Conservation (phyloP, 53 echinoderm and acorn worm genomes). For the Astropecten irregularis region DNA sequence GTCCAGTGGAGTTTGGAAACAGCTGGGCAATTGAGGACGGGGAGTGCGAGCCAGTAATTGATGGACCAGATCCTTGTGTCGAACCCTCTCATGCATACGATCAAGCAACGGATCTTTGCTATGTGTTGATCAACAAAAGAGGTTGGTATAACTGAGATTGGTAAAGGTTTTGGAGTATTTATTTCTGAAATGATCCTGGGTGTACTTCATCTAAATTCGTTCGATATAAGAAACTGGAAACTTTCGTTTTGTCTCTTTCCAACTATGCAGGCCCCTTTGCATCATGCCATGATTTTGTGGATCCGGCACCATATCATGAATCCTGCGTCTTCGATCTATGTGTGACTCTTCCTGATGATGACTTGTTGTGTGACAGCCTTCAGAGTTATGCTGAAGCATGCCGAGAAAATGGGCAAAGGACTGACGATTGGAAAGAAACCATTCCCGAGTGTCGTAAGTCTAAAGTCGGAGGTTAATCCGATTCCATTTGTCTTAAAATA, state of each 20-base stretch:
- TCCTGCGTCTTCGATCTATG: conserved; percentile 71
- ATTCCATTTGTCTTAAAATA: too few relatives aligned
- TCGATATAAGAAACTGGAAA: too few relatives aligned
- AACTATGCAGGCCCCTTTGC: conserved; percentile 52
- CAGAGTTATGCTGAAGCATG: conserved; percentile 63
- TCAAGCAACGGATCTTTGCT: conserved; percentile 62
- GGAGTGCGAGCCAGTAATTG: conserved; percentile 38
- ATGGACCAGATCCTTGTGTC: conserved; percentile 51
- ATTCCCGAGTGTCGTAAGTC: conserved; percentile 66
- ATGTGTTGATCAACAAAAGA: conserved; percentile 10
- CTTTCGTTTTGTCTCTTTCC: background rate
- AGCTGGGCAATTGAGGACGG: conserved; percentile 53
- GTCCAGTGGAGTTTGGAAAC: conserved; percentile 59
- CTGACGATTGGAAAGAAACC: conserved; percentile 58
- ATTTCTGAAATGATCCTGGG: too few relatives aligned
- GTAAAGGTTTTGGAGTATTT: too few relatives aligned
- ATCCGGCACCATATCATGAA: conserved; percentile 59
- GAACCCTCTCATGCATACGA: conserved; percentile 21
- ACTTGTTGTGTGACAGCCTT: conserved; percentile 69
- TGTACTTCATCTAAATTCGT: too few relatives aligned
- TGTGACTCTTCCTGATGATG: conserved; percentile 58
- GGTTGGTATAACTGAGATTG: too few relatives aligned
- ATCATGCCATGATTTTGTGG: conserved; percentile 51
- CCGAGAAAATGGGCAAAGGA: conserved; percentile 33
- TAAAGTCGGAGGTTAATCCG: too few relatives aligned